Base-by-base conservation (phyloP, 2,113 vertebrate species). In the Paraplagusia blochii region DNA sequence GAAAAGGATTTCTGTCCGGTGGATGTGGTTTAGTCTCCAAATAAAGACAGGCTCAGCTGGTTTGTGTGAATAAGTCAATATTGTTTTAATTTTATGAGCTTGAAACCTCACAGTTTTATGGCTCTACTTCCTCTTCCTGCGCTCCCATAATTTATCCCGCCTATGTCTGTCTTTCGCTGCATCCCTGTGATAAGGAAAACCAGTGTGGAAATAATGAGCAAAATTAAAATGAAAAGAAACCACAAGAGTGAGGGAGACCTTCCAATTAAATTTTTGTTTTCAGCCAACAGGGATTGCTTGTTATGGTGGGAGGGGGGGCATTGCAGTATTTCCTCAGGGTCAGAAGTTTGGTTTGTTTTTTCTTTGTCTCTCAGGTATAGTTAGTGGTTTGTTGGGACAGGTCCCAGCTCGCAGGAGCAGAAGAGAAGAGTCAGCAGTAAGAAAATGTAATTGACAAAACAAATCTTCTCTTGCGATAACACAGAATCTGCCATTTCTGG, bases 211-310 rank as follows among this genome's bases (percentile, higher is more conserved):
- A 66, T 44, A 54, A 49, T 64, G 10, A 72, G 50, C 22, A 38
- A 29, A 69, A 70, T 65, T 61, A 46, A 79, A 60, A 47, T 42
- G 3, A 17, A 29, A 39, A 52, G 44, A 35, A 66, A 56, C 45
- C 38, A 39, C 12, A 18, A 71, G 67, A 55, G 62, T 79, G 60
- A 50, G 42, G 22, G 69, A 74, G 65, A 74, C 70, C 47, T 42
- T 69, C 85, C 86, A 90, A 87, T 90, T 89, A 89, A 85, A 82
- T 72, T 45, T 11, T 40, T 59, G 63, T 76, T 54, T 70, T 55
- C 59, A 63, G 52, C 50, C 53, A 29, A 58, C 56, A 61, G 56
- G 34, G 57, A 51, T 53, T 72, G 80, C 72, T 88, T 78, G 80
- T 83, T 79, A 76, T 48, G 39, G 38, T 56, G 70, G 63, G 35